Conservation (phyloP, 1,140 invertebrate genomes). For the Lordiphosa clarofinis region DNA sequence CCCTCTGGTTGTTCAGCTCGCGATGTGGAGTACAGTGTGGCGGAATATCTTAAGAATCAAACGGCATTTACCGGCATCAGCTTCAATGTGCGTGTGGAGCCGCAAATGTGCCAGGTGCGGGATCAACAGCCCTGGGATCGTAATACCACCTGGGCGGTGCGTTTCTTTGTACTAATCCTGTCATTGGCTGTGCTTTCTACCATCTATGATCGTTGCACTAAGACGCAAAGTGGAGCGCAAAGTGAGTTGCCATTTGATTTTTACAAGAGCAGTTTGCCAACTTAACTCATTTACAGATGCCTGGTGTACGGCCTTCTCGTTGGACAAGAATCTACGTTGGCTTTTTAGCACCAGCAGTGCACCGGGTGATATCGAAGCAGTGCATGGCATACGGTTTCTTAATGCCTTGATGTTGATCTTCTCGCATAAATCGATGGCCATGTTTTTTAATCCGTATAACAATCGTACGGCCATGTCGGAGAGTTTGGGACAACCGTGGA, state of each 20-base stretch:
- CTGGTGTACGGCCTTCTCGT: conserved; percentile 82
- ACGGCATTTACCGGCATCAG: conserved; percentile 80
- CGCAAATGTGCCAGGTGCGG: conserved; percentile 83
- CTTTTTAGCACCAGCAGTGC: conserved; percentile 81
- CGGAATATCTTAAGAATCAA: conserved; percentile 79
- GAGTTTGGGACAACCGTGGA: conserved; percentile 83
- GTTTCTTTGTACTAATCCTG: conserved; percentile 75
- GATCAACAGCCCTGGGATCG: conserved; percentile 66
- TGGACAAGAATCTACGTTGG: conserved; percentile 82
- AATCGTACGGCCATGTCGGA: conserved; percentile 84
- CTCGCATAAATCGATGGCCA: conserved; percentile 84
- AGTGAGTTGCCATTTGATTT: conserved; percentile 31
- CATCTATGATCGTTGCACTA: conserved; percentile 70
- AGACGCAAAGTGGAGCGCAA: conserved; percentile 49
- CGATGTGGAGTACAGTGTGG: conserved; percentile 82
- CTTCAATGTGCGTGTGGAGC: conserved; percentile 82
- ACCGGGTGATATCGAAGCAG: conserved; percentile 81
- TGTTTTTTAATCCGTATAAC: conserved; percentile 84
- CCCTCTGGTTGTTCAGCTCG: conserved; percentile 81
- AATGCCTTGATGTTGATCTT: conserved; percentile 84
- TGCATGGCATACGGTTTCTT: conserved; percentile 84
- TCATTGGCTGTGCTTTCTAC: conserved; percentile 69
- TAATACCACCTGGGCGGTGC: conserved; percentile 80
- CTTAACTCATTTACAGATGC: conserved; percentile 67
- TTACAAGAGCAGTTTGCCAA: too few species aligned